phyloP scores from a whole-genome alignment of 2,797 vertebrate species.

The Notolabrus celidotus region DNA sequence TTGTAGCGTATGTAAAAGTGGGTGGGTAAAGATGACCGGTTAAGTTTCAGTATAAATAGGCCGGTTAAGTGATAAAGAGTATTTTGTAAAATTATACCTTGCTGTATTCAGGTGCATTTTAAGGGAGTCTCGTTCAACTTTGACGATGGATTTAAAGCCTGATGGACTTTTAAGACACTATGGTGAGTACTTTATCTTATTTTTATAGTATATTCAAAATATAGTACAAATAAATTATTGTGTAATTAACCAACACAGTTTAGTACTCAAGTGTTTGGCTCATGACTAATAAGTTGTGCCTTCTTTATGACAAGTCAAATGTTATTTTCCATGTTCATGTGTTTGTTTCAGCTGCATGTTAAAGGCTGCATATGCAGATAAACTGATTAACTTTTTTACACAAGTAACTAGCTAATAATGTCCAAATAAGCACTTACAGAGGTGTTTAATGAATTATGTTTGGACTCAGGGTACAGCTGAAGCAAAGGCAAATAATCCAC shows the following conservation, averaged over 20 bases:
- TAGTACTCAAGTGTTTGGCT: background rate
- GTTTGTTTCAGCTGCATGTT: too few species aligned
- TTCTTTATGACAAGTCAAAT: too few species aligned
- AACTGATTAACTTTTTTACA: too few species aligned
- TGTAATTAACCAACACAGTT: background rate
- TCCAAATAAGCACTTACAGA: too few species aligned
- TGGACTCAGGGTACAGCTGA: too few species aligned
- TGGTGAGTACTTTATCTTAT: constrained; percentile 60
- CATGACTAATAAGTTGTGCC: background rate
- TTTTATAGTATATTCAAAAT: background rate
- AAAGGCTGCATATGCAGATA: too few species aligned
- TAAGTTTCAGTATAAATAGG: constrained; percentile 33
- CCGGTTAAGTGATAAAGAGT: background rate
- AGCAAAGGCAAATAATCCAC: too few species aligned
- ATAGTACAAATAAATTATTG: background rate
- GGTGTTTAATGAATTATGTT: too few species aligned
- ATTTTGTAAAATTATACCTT: background rate
- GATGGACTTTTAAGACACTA: background rate
- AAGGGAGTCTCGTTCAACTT: background rate
- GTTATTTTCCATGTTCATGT: too few species aligned
- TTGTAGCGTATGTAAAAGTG: constrained; percentile 7
- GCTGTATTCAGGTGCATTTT: background rate
- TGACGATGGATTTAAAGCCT: constrained; percentile 43
- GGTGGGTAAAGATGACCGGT: constrained; percentile 11
- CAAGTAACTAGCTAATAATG: too few species aligned